Evolutionary conservation across 2,888 invertebrate species (phyloP).

Genomic region (Mystacides longicornis): DNA sequence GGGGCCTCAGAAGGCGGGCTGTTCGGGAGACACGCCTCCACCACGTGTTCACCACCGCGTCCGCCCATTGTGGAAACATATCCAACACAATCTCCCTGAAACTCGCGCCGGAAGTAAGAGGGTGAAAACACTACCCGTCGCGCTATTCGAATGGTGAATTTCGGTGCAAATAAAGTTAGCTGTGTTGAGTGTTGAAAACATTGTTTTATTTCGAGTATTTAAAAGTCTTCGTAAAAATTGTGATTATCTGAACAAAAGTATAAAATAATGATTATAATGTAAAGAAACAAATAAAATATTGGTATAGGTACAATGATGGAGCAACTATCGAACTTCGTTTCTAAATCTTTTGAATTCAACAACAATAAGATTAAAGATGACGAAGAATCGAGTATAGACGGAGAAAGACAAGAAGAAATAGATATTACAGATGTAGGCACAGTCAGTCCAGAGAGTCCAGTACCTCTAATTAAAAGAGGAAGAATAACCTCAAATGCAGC

Average conservation of each 20-base stretch:
- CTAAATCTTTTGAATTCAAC: conserved; percentile 71
- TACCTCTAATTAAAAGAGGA: conserved; percentile 39
- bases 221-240: too few species aligned
- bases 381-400: conserved; percentile 26
- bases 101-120: conserved; percentile 3
- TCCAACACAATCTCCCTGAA: conserved; percentile 4
- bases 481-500: conserved; percentile 38
- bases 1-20: conserved; percentile 11
- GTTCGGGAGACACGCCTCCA: conserved; percentile 17
- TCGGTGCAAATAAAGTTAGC: too few species aligned
- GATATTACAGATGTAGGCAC: conserved; percentile 36
- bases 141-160: neutral
- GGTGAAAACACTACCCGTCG: neutral
- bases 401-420: conserved; percentile 41
- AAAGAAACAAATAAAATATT: too few species aligned
- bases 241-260: too few species aligned
- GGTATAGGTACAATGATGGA: conserved; percentile 61
- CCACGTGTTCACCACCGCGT: conserved; percentile 31
- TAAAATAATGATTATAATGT: too few species aligned
- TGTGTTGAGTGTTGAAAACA: too few species aligned
- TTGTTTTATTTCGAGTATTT: too few species aligned
- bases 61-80: conserved; percentile 4
- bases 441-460: conserved; percentile 26
- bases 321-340: conserved; percentile 85
- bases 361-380: conserved; percentile 28